Conservation (phyloP, 2,888 invertebrate species). For the Phyto melanocephala region DNA sequence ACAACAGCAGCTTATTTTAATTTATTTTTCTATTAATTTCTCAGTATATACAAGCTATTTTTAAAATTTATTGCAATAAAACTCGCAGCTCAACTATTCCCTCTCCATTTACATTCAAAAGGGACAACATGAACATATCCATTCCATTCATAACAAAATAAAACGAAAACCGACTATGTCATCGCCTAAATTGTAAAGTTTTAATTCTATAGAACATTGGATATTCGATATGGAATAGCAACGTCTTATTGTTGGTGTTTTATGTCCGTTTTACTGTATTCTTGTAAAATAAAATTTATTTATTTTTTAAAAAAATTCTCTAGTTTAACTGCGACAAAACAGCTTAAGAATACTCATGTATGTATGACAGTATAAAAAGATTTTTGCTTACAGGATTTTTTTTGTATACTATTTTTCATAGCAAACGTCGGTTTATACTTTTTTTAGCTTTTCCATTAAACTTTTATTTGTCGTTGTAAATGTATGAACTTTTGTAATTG, state of each 20-base stretch:
- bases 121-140: neutral
- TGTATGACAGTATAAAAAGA: neutral
- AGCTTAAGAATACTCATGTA: neutral
- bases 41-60: neutral
- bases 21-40: neutral
- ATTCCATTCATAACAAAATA: no score
- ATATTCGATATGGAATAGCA: neutral
- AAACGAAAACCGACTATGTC: constrained; percentile 35
- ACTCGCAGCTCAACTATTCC: neutral
- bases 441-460: neutral
- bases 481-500: neutral
- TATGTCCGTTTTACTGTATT: constrained; percentile 6
- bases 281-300: neutral
- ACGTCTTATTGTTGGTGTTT: constrained; percentile 21
- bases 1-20: no score
- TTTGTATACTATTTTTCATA: neutral
- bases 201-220: neutral
- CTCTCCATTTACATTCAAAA: neutral
- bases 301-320: neutral
- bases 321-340: neutral
- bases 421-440: constrained; percentile 1
- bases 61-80: neutral
- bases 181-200: constrained; percentile 39
- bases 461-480: neutral
- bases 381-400: neutral